Percentiles rank a stretch among this genome's conserved stretches.
phyloP scores from a whole-genome alignment of 2,797 vertebrate genomes.

The Anisognathus igniventris region DNA sequence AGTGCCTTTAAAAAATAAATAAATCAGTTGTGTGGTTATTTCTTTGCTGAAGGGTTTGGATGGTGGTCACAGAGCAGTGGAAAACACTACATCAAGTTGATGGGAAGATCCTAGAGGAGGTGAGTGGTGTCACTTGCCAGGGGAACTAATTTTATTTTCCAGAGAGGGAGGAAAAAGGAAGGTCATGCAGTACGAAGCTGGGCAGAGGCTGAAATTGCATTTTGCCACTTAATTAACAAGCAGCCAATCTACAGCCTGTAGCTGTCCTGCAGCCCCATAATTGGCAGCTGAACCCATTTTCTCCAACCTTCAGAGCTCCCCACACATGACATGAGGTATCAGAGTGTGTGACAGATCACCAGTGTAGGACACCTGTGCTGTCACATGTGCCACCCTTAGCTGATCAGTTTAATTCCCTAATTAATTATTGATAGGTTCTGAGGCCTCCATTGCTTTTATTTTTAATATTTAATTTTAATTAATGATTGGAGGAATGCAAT shows the following conservation, averaged over 20 bases:
- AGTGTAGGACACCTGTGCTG: background rate
- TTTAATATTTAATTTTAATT: background rate
- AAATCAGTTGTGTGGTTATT: background rate
- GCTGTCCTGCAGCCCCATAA: background rate
- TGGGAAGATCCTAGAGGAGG: conserved; percentile 8
- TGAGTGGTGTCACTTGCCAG: conserved; percentile 20
- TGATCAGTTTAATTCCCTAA: background rate
- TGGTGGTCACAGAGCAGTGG: background rate
- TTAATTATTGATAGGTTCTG: background rate
- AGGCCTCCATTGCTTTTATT: background rate
- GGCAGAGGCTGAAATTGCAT: conserved; percentile 23
- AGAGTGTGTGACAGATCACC: background rate
- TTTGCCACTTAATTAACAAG: conserved; percentile 42
- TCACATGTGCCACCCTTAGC: background rate
- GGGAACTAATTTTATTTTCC: conserved; percentile 23
- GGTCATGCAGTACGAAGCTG: conserved; percentile 1
- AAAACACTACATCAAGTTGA: conserved; percentile 14
- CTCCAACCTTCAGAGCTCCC: background rate
- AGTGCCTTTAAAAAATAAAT: background rate
- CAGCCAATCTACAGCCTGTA: background rate
- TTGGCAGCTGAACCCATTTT: background rate
- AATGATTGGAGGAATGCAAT: background rate
- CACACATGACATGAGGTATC: background rate
- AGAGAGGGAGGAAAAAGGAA: background rate
- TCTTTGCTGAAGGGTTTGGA: background rate